Base-by-base conservation (phyloP, 2,797 vertebrate genomes). In the Propithecus perrieri region DNA sequence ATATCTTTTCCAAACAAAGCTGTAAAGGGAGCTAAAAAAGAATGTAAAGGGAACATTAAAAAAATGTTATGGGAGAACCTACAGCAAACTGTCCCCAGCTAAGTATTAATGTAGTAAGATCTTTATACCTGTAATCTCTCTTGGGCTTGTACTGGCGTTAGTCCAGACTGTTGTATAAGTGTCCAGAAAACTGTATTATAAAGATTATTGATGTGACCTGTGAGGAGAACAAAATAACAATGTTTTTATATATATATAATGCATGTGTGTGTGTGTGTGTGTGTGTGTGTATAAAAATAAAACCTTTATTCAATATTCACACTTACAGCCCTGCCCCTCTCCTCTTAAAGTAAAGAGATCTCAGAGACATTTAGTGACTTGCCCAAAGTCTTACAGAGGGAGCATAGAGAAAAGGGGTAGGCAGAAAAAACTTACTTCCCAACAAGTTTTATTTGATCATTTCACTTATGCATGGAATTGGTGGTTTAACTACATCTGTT, bases 141-240 rank as follows among this genome's bases (percentile, higher is more conserved):
- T 88, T 99, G 99, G 69, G 99, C 99, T 97, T 99, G 98, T 50
- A 76, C 65, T 72, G 99, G 99, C 41, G 99, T 99, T 96, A 99
- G 98, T 96, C 99, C 99, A 95, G 99, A 99, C 94, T 98, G 98
- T 81, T 99, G 99, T 10, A 99, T 99, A 55, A 99, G 99, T n/a
- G 99, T 98, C 99, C 99, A 99, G 98, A 99, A 99, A 65, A 99
- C 99, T 30, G 99, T 99, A 97, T 99, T 99, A 97, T 99, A 99
- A 96, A 99, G 98, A 98, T 99, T 99, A 98, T 99, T 99, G 46
- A 99, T 98, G 96, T 99, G 99, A 98, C 99, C 99, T 99, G 96
- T 26, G 97, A 95, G 69, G 26, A 97, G 61, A 97, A 88, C 33
- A 97, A 92, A 89, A 76, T 2, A 75, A 79, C 41, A 78, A 28